Evolutionary conservation across 1,140 invertebrate genomes (phyloP).

Genomic region (Harpegnathos saltator): DNA sequence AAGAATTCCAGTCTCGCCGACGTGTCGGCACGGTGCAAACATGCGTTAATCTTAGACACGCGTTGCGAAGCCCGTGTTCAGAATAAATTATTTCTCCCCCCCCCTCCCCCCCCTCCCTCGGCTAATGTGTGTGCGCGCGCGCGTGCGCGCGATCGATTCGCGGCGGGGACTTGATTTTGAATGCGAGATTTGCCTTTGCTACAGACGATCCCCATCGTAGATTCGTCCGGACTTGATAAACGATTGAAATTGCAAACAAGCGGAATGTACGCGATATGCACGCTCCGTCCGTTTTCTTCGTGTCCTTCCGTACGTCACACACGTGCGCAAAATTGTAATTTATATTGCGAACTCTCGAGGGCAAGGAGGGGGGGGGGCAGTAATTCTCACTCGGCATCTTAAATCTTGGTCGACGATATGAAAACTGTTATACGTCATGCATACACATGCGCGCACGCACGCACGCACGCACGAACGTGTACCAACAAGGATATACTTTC

Average conservation of each 20-base stretch:
- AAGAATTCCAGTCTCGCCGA: slow-evolving; percentile 6
- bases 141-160: slow-evolving; percentile 28
- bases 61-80: slow-evolving; percentile 34
- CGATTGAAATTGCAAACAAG: slow-evolving; percentile 55
- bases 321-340: slow-evolving; percentile 46
- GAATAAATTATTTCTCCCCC: slow-evolving; percentile 30
- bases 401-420: too few relatives aligned
- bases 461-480: too few relatives aligned
- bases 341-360: not conserved
- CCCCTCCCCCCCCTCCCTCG: too few relatives aligned
- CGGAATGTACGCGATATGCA: slow-evolving; percentile 24
- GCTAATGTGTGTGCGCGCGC: too few relatives aligned
- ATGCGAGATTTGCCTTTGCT: slow-evolving; percentile 20
- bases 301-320: slow-evolving; percentile 4
- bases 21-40: slow-evolving; percentile 5
- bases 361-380: too few relatives aligned
- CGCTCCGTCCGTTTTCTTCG: slow-evolving; percentile 13
- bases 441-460: too few relatives aligned
- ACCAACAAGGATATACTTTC: too few relatives aligned
- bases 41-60: slow-evolving; percentile 44
- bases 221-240: slow-evolving; percentile 45
- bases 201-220: not conserved
- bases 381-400: not conserved
- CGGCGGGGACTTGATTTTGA: slow-evolving; percentile 21
- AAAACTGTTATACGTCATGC: too few relatives aligned